These are phyloP conservation scores for Solen grandis DNA, from an alignment of 1,140 invertebrate species.

Conservation along the genomic window DNA sequence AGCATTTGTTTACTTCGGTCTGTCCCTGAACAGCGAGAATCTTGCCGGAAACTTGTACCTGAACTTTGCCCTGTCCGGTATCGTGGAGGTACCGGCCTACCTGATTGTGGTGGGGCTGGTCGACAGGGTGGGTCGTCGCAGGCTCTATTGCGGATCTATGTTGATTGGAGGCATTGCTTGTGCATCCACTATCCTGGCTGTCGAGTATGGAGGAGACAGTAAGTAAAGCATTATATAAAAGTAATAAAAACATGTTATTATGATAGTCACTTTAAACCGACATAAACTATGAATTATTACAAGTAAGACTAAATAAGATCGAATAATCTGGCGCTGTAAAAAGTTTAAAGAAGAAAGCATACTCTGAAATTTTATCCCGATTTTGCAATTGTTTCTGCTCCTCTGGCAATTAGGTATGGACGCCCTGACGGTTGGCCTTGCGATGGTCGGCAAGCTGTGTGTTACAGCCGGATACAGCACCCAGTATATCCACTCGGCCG, in stretches of 20 bases:
- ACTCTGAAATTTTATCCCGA: no score
- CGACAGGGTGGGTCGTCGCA: conserved; percentile 51
- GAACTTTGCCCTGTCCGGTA: conserved; percentile 80
- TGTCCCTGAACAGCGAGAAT: conserved; percentile 82
- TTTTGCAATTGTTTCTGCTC: no score
- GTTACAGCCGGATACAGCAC: conserved; percentile 82
- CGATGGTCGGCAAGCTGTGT: conserved; percentile 86
- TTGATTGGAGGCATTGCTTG: conserved; percentile 54
- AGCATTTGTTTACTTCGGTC: conserved; percentile 84
- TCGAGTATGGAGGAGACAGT: conserved; percentile 52
- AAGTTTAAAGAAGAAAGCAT: no score
- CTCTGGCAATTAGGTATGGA: conserved; percentile 3
- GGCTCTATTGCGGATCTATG: conserved; percentile 50
- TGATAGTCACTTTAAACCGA: background rate
- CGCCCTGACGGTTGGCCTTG: conserved; percentile 80
- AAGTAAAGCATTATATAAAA: conserved; percentile 15
- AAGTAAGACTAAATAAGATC: background rate
- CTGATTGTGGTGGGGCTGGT: conserved; percentile 50
- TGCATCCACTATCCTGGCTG: conserved; percentile 41
- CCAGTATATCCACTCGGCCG: conserved; percentile 90
- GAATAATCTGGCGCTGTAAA: background rate
- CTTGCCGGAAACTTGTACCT: conserved; percentile 68
- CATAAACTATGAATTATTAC: background rate
- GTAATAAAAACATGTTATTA: conserved; percentile 17
- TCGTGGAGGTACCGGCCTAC: conserved; percentile 88